Conservation (phyloP, 2,113 vertebrate genomes). For the Atrichornis clamosus region DNA sequence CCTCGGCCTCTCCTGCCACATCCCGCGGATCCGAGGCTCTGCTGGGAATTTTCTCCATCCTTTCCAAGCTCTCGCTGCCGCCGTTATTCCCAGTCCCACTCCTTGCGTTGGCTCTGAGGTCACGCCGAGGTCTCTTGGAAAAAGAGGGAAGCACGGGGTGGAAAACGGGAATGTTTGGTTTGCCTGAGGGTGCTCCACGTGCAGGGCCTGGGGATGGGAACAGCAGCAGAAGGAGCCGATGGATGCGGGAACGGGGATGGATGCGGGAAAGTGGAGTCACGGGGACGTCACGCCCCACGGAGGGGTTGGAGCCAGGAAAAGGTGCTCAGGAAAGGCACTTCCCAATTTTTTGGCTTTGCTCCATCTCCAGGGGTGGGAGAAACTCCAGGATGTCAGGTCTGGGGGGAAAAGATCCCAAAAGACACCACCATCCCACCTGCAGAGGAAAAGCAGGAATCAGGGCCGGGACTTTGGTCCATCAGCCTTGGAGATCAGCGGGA, state of each 20-base stretch:
- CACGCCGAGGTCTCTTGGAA: rapidly evolving
- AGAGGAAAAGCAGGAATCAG: background rate
- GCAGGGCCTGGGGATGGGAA: background rate
- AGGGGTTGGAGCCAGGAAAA: background rate
- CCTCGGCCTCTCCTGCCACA: constrained; percentile 3
- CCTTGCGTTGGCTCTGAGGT: background rate
- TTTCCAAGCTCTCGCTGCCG: background rate
- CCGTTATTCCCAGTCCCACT: background rate
- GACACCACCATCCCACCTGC: rapidly evolving
- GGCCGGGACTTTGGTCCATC: background rate
- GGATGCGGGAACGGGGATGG: background rate
- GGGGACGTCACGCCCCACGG: rapidly evolving
- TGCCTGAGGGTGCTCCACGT: rapidly evolving
- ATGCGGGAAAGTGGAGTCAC: rapidly evolving
- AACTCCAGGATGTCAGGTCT: rapidly evolving
- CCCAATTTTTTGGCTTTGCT: background rate
- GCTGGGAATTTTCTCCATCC: rapidly evolving
- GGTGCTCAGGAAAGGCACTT: background rate
- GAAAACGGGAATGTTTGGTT: background rate
- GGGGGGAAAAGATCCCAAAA: background rate
- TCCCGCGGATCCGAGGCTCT: background rate
- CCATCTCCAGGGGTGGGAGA: rapidly evolving
- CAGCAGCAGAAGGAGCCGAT: background rate
- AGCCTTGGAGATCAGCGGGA: background rate
- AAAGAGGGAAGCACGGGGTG: background rate